phyloP scores from a whole-genome alignment of 1,140 invertebrate species.

The Brachionus calyciflorus region DNA sequence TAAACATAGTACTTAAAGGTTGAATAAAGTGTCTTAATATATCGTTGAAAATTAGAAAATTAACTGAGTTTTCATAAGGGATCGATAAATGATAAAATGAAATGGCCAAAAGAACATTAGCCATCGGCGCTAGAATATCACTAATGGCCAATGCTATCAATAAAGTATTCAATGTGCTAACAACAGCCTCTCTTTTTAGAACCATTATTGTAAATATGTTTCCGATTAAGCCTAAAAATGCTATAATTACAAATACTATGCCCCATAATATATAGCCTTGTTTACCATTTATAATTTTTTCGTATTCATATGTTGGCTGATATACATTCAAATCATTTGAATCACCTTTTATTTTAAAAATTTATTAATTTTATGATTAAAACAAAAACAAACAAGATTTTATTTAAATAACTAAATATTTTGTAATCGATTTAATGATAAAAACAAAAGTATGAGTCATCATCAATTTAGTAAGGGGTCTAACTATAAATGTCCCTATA shows the following conservation, averaged over 20 bases:
- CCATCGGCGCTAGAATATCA: conserved; percentile 33
- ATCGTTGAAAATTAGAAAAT: conserved; percentile 42
- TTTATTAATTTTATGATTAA: not conserved
- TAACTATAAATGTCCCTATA: no score
- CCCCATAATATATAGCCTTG: conserved; percentile 44
- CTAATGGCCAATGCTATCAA: conserved; percentile 40
- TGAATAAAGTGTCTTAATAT: conserved; percentile 39
- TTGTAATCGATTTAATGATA: no score
- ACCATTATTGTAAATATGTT: conserved; percentile 36
- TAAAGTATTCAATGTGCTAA: conserved; percentile 10
- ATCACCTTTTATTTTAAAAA: not conserved
- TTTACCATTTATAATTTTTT: conserved; percentile 18
- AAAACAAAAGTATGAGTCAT: no score
- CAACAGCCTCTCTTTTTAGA: conserved; percentile 13
- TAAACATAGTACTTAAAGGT: conserved; percentile 44
- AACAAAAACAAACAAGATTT: no score
- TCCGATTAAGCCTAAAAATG: conserved; percentile 25
- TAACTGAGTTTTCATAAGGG: conserved; percentile 34
- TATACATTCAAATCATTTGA: not conserved
- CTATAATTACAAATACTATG: conserved; percentile 20
- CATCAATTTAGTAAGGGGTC: no score
- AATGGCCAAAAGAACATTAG: conserved; percentile 26
- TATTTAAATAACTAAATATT: no score
- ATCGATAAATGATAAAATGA: conserved; percentile 40
- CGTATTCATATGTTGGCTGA: not conserved